Base-by-base conservation (phyloP, 2,888 invertebrate species). In the Zygothrica quintamaculata region DNA sequence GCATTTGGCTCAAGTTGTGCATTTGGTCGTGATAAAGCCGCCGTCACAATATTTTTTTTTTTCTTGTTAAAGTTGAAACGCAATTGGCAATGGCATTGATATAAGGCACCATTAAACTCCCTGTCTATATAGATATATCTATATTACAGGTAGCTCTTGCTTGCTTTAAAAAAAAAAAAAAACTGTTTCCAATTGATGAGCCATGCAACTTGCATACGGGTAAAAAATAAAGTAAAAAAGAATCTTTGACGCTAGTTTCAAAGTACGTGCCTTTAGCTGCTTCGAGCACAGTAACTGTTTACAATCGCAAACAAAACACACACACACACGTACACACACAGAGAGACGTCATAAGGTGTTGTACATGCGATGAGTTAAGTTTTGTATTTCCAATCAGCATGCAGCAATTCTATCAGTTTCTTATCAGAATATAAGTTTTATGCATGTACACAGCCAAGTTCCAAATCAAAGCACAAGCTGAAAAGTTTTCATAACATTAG, bases 361-460 rank as follows among this genome's bases (percentile, higher is more conserved):
- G 60, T 37, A 47, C 50, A 59, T 48, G 34, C 11, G 25, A 18
- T n/a, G 2, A 15, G 25, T 53, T 53, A 39, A 69, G 73, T 62
- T 58, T 72, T 66, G 73, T 68, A 82, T 78, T 40, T 15, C 18
- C 31, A 29, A 15, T 6, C 16, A 6, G 1, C 5, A 13, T 22
- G 40, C 46, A 34, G 12, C 50, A 46, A 22, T 33, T 36, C 43
- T 9, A 31, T 16, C 31, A 0, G n/a, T 40, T 37, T 36, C 61
- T 60, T 75, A 66, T 66, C 69, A 58, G 25, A 16, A 26, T 31
- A 40, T 25, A 11, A 29, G 33, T 22, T 50, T 31, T 4, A 39
- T 29, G 57, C 55, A 39, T 50, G 44, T 62, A 26, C 66, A 29
- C 78, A 81, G 46, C 51, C 74, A 57, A 75, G 77, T 77, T 72